phyloP scores from a whole-genome alignment of 1,140 invertebrate species.

The Drosophila hydei region DNA sequence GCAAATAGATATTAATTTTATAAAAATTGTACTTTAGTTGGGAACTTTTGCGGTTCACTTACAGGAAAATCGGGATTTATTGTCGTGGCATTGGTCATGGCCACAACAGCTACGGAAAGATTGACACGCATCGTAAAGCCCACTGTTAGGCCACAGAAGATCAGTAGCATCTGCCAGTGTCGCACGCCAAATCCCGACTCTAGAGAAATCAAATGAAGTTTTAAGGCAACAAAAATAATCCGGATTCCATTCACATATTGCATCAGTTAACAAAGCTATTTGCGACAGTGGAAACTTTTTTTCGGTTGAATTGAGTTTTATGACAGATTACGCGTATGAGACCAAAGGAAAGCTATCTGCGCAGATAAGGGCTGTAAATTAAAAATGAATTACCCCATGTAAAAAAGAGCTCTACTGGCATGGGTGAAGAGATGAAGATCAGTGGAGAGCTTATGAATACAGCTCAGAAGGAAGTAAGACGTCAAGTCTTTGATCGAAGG shows the following conservation, averaged over 20 bases:
- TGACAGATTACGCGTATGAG: background rate
- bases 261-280: background rate
- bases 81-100: slow-evolving; percentile 85
- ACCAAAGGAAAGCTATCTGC: slow-evolving; percentile 85
- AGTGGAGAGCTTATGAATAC: too few species aligned
- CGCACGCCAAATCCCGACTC: slow-evolving; percentile 67
- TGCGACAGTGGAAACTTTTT: slow-evolving; percentile 6
- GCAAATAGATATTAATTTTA: background rate
- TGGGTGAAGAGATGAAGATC: too few species aligned
- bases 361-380: slow-evolving; percentile 23
- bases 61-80: slow-evolving; percentile 55
- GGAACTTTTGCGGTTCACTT: slow-evolving; percentile 21
- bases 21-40: background rate
- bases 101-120: slow-evolving; percentile 88
- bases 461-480: too few species aligned
- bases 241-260: background rate
- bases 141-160: slow-evolving; percentile 86
- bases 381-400: slow-evolving; percentile 8
- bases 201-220: background rate
- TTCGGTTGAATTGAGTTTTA: background rate
- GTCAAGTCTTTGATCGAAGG: too few species aligned
- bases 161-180: slow-evolving; percentile 86
- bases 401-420: too few species aligned
- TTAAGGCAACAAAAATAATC: background rate
- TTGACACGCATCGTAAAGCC: slow-evolving; percentile 87